Base-by-base conservation (phyloP, 2,888 invertebrate species). In the Camptogramma bilineatum region DNA sequence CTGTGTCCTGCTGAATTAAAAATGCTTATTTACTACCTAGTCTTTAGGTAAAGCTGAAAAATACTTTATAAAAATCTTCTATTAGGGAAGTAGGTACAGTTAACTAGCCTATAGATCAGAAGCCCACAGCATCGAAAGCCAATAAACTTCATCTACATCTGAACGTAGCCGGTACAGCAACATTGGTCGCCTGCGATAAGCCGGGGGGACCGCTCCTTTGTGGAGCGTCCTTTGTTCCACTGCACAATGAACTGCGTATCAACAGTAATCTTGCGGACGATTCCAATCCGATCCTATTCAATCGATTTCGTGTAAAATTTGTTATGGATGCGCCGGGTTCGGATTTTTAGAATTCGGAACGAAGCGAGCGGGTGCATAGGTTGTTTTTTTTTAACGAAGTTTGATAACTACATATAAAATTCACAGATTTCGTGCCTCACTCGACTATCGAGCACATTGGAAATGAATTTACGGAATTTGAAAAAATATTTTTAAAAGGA, bases 151-250 rank as follows among this genome's bases (percentile, higher is more conserved):
- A 62, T 62, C 56, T 44, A 39, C 56, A 55, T 52, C 58, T 56
- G 57, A 24, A 50, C 31, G 62, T 39, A 57, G 70, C 67, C 71
- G 61, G 68, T 64, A 59, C 56, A 65, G 63, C 68, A 73, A 73
- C 73, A 73, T 71, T 63, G 72, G 67, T 54, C 46, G 63, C 19
- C 21, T 61, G 13, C 60, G 70, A 71, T 73, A 73, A 71, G 68
- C 69, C 68, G 48, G 42, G 52, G 48, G 51, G 51, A 54, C 60
- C 42, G 48, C 50, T 50, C 65, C 57, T 65, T 65, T 62, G 61
- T 65, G 60, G 59, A 67, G 60, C 65, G 2, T 52, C 48, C 68
- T 70, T 73, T 71, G 71, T 73, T 55, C 57, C 21, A 63, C 56
- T 54, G 48, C 63, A 68, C 70, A 72, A 70, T 69, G 69, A 62